Conservation (phyloP, 2,113 vertebrate genomes). For the Hylia prasina region DNA sequence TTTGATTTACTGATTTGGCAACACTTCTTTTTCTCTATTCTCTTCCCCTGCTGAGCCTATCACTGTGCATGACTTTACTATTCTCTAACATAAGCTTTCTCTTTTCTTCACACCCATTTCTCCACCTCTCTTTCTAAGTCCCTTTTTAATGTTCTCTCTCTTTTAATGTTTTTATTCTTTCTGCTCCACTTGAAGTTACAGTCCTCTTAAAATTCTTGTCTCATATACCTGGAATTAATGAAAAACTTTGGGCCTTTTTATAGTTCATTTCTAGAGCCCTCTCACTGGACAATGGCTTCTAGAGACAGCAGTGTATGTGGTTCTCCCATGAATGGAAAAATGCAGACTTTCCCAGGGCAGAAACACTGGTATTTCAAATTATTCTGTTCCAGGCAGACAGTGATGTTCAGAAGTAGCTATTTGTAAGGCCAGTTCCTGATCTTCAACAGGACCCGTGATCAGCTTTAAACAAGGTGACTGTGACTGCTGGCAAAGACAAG, state of each 20-base stretch:
- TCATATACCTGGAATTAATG: background rate
- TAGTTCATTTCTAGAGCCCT: background rate
- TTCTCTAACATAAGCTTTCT: background rate
- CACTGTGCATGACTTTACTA: background rate
- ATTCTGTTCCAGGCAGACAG: background rate
- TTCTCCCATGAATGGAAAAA: background rate
- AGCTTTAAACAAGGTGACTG: background rate
- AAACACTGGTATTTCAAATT: background rate
- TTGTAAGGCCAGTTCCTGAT: background rate
- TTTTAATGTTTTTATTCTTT: background rate
- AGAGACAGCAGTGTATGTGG: fast-evolving
- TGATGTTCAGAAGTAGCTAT: background rate
- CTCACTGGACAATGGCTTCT: background rate
- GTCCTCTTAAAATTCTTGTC: background rate
- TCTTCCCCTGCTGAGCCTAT: background rate
- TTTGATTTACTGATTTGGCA: background rate
- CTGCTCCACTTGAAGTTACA: background rate
- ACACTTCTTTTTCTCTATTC: background rate
- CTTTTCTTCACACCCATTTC: background rate
- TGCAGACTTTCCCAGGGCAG: background rate
- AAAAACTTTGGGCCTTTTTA: background rate
- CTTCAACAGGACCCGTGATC: background rate
- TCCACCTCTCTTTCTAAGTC: background rate
- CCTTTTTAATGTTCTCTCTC: background rate
- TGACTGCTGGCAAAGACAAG: background rate